These are phyloP conservation scores for Stichopus horrens DNA, from an alignment of 53 echinoderm and acorn worm species.

Conservation along the genomic window DNA sequence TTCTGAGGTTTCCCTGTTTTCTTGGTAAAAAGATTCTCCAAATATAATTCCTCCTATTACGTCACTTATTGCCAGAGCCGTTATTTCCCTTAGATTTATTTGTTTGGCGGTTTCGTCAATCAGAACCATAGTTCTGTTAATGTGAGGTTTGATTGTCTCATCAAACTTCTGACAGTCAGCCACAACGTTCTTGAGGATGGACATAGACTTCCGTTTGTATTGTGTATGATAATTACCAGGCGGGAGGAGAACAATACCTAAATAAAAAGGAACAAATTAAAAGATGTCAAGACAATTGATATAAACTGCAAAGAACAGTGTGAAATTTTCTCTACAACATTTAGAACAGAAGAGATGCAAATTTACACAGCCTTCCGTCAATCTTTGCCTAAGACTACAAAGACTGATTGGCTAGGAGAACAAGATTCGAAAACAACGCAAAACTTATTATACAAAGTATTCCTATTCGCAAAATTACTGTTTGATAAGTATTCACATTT, in stretches of 20 bases:
- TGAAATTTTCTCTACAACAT: no score
- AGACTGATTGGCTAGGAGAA: no score
- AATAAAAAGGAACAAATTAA: not conserved
- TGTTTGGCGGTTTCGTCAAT: not conserved
- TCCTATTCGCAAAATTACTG: no score
- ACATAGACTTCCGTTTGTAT: not conserved
- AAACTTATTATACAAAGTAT: no score
- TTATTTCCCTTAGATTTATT: not conserved
- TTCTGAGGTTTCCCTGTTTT: not conserved
- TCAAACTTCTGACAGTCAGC: constrained; percentile 5
- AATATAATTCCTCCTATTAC: constrained; percentile 34
- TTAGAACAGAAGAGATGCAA: no score
- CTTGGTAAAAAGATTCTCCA: constrained; percentile 17
- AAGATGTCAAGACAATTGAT: not conserved
- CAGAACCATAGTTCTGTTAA: not conserved
- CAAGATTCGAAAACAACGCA: no score
- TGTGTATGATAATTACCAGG: constrained; percentile 18
- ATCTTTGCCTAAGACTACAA: no score
- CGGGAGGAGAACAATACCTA: constrained; percentile 27
- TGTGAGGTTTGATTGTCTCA: not conserved
- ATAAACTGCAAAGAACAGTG: not conserved
- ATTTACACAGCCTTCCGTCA: no score
- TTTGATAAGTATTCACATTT: no score
- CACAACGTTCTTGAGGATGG: not conserved
- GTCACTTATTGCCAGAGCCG: not conserved